Percentiles rank a stretch among this genome's conserved stretches.
Conservation (phyloP, 2,113 vertebrate species). For the Channa maculata region DNA sequence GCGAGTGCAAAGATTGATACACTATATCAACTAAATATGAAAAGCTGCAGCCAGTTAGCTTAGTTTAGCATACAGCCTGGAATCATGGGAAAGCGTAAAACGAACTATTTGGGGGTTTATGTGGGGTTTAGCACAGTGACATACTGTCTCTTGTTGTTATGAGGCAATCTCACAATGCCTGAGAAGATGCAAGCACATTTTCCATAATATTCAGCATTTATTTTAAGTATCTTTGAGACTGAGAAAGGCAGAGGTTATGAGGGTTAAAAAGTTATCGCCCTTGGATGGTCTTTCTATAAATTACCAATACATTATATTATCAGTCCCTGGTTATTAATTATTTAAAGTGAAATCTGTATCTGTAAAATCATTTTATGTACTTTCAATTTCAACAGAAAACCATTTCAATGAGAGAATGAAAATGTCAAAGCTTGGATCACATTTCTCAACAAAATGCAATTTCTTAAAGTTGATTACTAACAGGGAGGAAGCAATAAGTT, state of each 20-base stretch:
- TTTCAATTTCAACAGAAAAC: slow-evolving; percentile 37
- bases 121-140: too few relatives aligned
- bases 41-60: not conserved
- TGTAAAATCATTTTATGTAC: not conserved
- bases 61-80: not conserved
- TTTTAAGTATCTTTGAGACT: not conserved
- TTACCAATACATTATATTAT: too few relatives aligned
- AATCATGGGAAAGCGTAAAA: too few relatives aligned
- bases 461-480: slow-evolving; percentile 72
- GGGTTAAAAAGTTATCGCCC: not conserved
- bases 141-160: too few relatives aligned
- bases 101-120: not conserved
- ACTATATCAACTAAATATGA: not conserved
- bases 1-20: too few relatives aligned
- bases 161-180: too few relatives aligned
- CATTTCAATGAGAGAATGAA: slow-evolving; percentile 38
- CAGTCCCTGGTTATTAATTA: too few relatives aligned
- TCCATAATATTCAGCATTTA: too few relatives aligned
- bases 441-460: slow-evolving; percentile 74
- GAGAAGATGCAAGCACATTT: too few relatives aligned
- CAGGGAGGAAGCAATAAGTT: slow-evolving; percentile 65
- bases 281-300: too few relatives aligned
- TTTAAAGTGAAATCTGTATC: not conserved
- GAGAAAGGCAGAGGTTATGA: not conserved
- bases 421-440: slow-evolving; percentile 64